These are phyloP conservation scores for Spinibarbus caldwelli DNA, from an alignment of 2,797 vertebrate genomes.

Conservation along the genomic window DNA sequence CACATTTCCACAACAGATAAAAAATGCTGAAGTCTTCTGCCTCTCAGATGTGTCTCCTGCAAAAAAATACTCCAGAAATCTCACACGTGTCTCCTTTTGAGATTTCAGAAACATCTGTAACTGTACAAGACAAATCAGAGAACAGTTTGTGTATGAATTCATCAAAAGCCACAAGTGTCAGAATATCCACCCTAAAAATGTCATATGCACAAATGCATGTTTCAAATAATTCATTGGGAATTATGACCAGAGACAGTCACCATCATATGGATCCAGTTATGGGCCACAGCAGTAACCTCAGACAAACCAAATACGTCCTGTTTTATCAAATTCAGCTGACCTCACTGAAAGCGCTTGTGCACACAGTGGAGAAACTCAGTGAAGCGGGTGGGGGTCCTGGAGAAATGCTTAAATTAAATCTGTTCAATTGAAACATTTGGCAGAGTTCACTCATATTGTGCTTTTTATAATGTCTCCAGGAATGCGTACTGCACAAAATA, in stretches of 20 bases:
- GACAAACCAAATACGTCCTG: constrained; percentile 51
- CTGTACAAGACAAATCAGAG: not conserved
- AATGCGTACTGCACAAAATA: constrained; percentile 43
- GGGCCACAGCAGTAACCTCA: constrained; percentile 50
- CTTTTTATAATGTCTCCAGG: constrained; percentile 54
- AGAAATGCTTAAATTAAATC: constrained; percentile 38
- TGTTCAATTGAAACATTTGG: constrained; percentile 50
- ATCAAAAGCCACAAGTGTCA: constrained; percentile 50
- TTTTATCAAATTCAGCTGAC: constrained; percentile 53
- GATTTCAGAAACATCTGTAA: not conserved
- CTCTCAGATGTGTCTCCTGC: not conserved
- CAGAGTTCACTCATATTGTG: constrained; percentile 35
- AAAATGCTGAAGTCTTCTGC: not conserved
- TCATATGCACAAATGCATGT: constrained; percentile 37
- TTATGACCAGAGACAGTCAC: constrained; percentile 48
- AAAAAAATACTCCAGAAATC: too few species aligned
- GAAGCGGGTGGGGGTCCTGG: constrained; percentile 22
- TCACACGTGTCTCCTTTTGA: not conserved
- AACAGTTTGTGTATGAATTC: not conserved
- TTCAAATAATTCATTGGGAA: constrained; percentile 59
- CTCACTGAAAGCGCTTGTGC: constrained; percentile 29
- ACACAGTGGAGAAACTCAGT: constrained; percentile 47
- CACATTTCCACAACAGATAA: not conserved
- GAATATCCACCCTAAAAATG: constrained; percentile 38
- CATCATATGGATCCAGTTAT: constrained; percentile 58